Conservation (phyloP, 2,888 invertebrate species). For the Patella pellucida region DNA sequence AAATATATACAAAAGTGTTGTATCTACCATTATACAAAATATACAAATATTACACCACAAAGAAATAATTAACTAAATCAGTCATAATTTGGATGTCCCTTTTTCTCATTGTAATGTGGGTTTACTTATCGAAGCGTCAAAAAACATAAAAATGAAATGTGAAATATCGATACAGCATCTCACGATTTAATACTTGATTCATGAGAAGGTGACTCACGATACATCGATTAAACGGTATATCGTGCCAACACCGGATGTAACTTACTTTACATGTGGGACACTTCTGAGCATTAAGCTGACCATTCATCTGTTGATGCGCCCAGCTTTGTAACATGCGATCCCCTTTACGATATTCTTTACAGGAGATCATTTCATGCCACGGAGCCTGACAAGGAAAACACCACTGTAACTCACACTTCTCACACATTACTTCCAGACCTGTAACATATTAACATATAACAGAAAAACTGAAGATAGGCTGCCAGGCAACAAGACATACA, state of each 20-base stretch:
- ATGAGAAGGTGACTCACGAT: too few species aligned
- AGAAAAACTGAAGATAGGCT: too few species aligned
- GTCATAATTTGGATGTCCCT: not conserved
- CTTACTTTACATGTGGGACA: constrained; percentile 72
- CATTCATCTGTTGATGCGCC: constrained; percentile 68
- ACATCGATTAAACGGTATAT: too few species aligned
- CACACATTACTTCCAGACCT: constrained; percentile 60
- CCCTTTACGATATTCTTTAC: constrained; percentile 68
- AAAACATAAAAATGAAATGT: too few species aligned
- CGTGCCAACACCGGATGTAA: not conserved
- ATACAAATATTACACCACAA: not conserved
- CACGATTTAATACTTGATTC: too few species aligned
- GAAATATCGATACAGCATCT: too few species aligned
- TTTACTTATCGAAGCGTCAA: too few species aligned
- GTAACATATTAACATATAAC: not conserved
- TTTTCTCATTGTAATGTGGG: not conserved
- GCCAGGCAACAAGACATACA: too few species aligned
- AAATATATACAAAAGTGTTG: not conserved
- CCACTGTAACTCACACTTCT: constrained; percentile 68
- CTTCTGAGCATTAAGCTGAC: constrained; percentile 70
- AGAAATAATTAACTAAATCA: not conserved
- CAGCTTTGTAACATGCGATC: constrained; percentile 69
- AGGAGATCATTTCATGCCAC: constrained; percentile 67
- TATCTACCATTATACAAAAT: not conserved
- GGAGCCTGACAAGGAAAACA: constrained; percentile 72